These are phyloP conservation scores for Andrena cerasifolii DNA, from an alignment of 1,140 invertebrate genomes.

Conservation along the genomic window DNA sequence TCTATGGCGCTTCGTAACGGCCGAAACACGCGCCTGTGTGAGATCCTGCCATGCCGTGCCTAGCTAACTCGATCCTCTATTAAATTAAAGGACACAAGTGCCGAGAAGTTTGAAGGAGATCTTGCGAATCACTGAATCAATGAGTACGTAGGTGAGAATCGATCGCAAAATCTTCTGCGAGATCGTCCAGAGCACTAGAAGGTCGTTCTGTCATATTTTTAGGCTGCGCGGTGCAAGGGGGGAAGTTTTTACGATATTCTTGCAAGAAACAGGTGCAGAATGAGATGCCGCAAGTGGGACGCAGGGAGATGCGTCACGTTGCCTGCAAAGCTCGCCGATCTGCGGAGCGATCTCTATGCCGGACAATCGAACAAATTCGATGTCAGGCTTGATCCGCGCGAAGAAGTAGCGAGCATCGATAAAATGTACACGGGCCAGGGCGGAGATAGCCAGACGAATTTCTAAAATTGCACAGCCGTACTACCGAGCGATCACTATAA, in stretches of 20 bases:
- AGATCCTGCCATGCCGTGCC: not conserved
- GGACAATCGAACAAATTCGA: constrained; percentile 6
- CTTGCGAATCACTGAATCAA: no score
- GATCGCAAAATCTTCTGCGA: constrained; percentile 7
- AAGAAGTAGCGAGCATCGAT: not conserved
- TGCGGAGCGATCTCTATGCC: no score
- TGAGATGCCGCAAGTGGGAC: no score
- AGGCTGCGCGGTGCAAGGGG: not conserved
- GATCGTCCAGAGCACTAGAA: not conserved
- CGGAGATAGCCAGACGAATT: constrained; percentile 66
- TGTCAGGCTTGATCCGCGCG: not conserved
- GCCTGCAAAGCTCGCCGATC: no score
- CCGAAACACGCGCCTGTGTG: not conserved
- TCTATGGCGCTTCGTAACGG: not conserved
- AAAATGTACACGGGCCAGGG: not conserved
- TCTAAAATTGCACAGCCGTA: constrained; percentile 61
- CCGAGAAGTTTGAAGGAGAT: no score
- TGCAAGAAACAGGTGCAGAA: no score
- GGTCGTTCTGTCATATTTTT: constrained; percentile 30
- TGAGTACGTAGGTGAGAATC: no score
- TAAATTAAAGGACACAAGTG: no score
- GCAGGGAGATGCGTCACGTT: no score
- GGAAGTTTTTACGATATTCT: not conserved
- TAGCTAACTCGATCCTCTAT: no score
- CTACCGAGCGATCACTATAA: constrained; percentile 53